phyloP scores from a whole-genome alignment of 2,113 vertebrate species.

The Crotalus helleri region DNA sequence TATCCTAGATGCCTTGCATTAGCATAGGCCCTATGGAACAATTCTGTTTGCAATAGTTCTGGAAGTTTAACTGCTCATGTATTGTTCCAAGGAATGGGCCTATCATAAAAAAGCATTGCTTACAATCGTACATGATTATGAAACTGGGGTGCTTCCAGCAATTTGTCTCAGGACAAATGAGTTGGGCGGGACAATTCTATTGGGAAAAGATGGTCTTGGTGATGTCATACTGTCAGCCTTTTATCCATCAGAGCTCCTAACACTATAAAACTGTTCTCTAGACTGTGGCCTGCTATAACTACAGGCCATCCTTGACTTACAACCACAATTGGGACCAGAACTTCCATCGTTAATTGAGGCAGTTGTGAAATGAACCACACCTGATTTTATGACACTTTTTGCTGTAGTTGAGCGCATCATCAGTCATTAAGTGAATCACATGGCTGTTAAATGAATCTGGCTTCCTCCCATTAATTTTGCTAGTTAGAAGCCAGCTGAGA shows the following conservation, averaged over 20 bases:
- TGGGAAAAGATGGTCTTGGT: background rate
- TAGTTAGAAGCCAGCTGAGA: background rate
- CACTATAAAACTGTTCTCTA: background rate
- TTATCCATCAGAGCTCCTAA: background rate
- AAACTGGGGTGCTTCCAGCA: background rate
- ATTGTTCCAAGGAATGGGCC: background rate
- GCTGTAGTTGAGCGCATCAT: background rate
- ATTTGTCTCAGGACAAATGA: background rate
- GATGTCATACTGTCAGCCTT: background rate
- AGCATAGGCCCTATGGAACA: background rate
- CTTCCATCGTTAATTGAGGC: background rate
- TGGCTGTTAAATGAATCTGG: background rate
- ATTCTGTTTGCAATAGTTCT: background rate
- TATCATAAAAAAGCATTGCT: background rate
- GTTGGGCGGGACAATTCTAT: background rate
- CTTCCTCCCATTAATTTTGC: background rate
- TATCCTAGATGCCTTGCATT: background rate
- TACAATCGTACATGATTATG: background rate
- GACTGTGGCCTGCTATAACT: background rate
- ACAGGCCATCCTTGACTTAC: background rate
- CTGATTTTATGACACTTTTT: background rate
- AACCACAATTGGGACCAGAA: background rate
- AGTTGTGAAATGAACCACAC: background rate
- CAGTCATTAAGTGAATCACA: background rate
- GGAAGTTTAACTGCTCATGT: background rate